phyloP scores from a whole-genome alignment of 2,113 vertebrate genomes.

The Entomyzon cyanotis region DNA sequence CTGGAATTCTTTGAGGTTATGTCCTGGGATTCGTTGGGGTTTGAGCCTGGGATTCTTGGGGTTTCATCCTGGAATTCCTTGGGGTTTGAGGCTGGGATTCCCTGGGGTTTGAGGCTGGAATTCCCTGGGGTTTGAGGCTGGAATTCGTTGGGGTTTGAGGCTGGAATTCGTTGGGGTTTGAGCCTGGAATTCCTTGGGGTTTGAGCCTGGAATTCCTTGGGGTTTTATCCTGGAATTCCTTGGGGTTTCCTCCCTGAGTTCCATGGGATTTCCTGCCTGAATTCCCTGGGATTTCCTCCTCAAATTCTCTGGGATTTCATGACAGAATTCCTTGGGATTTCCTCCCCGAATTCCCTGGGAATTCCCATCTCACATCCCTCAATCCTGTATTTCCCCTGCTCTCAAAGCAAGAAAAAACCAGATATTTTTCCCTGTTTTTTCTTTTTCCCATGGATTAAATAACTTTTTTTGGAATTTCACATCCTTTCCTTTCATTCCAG shows the following conservation, averaged over 20 bases:
- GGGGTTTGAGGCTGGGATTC: not conserved
- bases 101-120: no score
- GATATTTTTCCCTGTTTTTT: no score
- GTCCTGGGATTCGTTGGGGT: no score
- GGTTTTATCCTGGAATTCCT: not conserved
- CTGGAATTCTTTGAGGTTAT: no score
- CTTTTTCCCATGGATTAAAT: not conserved
- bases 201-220: not conserved
- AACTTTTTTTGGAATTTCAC: not conserved
- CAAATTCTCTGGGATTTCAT: no score
- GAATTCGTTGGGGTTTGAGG: fast-evolving
- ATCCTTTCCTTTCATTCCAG: constrained; percentile 60
- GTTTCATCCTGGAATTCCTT: not conserved
- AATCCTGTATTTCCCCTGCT: fast-evolving
- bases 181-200: not conserved
- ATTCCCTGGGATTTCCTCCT: no score
- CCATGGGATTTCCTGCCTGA: fast-evolving
- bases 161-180: fast-evolving
- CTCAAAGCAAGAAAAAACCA: fast-evolving
- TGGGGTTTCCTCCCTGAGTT: fast-evolving
- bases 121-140: fast-evolving
- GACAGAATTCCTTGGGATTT: no score
- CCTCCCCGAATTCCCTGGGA: fast-evolving
- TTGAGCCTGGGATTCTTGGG: not conserved
- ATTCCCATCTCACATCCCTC: not conserved